phyloP scores from a whole-genome alignment of 64 coral and sea anemone genomes.

The Exaiptasia diaphana region DNA sequence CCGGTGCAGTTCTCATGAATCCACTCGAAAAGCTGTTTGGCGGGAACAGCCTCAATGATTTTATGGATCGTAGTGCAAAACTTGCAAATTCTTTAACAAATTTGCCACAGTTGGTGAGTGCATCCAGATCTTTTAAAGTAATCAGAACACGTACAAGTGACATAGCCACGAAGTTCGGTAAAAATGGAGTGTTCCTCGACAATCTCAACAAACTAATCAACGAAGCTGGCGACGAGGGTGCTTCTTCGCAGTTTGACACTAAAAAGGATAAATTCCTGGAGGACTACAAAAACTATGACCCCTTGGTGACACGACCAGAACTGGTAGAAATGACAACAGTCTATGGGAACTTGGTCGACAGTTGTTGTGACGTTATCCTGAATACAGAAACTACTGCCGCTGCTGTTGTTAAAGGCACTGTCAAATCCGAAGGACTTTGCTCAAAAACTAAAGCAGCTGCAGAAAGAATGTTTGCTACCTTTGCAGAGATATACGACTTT shows the following conservation, averaged over 20 bases:
- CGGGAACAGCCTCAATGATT: background rate
- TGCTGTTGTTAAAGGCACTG: background rate
- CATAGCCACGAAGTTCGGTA: background rate
- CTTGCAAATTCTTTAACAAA: background rate
- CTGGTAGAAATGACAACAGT: background rate
- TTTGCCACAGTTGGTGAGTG: background rate
- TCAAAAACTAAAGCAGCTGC: constrained; percentile 12
- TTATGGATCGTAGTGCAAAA: constrained; percentile 2
- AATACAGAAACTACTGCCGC: background rate
- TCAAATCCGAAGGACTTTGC: background rate
- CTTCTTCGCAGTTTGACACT: background rate
- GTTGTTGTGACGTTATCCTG: background rate
- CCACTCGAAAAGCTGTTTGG: constrained; percentile 20
- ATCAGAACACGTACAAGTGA: background rate
- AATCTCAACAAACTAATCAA: background rate
- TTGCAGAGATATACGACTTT: constrained; percentile 33
- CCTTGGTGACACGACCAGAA: background rate
- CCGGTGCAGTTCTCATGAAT: background rate
- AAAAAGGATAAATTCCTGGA: background rate
- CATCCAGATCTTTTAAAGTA: background rate
- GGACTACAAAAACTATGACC: background rate
- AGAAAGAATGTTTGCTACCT: constrained; percentile 6
- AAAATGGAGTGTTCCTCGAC: background rate
- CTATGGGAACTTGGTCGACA: background rate
- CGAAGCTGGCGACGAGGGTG: background rate